These are phyloP conservation scores for Cervus canadensis DNA, from an alignment of 2,113 vertebrate species.

Conservation along the genomic window DNA sequence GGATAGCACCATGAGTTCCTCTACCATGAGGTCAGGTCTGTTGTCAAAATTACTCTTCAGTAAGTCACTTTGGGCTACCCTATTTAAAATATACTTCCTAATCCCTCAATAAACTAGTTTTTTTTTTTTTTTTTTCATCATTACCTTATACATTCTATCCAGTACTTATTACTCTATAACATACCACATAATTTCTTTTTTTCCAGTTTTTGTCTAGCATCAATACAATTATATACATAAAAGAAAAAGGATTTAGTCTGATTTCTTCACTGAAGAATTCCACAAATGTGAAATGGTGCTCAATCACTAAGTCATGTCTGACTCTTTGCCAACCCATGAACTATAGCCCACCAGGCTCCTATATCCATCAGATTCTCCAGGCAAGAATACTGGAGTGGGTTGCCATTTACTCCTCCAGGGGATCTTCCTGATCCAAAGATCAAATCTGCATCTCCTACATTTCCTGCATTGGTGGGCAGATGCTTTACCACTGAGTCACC, in stretches of 20 bases:
- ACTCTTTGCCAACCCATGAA: not conserved
- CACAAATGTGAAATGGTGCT: not conserved
- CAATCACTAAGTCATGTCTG: not conserved
- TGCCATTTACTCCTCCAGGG: not conserved
- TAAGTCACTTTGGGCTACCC: not conserved
- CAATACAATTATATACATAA: not conserved
- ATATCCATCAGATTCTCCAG: not conserved
- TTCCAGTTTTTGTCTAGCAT: not conserved
- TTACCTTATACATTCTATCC: not conserved
- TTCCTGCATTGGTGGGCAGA: not conserved
- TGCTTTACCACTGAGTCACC: not conserved
- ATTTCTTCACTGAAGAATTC: not conserved
- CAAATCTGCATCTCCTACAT: not conserved
- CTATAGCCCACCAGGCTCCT: not conserved
- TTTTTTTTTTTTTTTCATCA: not conserved
- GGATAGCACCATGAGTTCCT: not conserved
- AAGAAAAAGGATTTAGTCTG: not conserved
- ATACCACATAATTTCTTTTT: not conserved
- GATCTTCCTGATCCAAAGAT: not conserved
- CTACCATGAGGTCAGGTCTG: not conserved
- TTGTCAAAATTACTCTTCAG: not conserved
- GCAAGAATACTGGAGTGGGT: not conserved
- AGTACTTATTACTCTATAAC: not conserved
- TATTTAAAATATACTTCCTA: not conserved
- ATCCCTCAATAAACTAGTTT: accelerated